A percentile compares a stretch with the other conserved stretches of the same genome.
phyloP scores from a whole-genome alignment of 2,113 vertebrate genomes.

The Microtus oregoni region DNA sequence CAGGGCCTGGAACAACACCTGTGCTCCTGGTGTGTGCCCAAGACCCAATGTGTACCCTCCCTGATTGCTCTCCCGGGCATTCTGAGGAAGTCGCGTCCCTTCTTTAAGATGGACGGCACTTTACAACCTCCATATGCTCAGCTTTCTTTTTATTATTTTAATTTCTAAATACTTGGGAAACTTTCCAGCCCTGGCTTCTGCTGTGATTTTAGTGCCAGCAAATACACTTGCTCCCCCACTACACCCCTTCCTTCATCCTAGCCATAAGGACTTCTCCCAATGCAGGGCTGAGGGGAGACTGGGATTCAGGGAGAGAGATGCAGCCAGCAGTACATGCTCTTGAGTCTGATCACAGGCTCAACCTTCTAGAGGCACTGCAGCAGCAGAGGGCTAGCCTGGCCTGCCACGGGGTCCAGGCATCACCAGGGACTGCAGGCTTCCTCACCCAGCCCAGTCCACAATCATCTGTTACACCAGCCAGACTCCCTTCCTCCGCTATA shows the following conservation, averaged over 20 bases:
- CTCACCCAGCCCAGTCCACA: not conserved
- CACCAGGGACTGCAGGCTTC: not conserved
- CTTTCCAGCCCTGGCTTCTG: conserved; percentile 84
- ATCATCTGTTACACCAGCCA: not conserved
- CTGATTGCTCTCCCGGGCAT: not conserved
- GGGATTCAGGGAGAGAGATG: not conserved
- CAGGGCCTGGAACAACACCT: accelerated
- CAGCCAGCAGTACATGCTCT: not conserved
- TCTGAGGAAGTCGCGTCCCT: conserved; percentile 51
- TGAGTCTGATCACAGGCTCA: not conserved
- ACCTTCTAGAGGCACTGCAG: not conserved
- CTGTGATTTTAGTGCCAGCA: conserved; percentile 67
- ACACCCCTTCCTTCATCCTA: conserved; percentile 39
- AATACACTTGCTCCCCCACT: conserved; percentile 71
- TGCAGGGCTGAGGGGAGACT: not conserved
- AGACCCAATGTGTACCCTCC: accelerated
- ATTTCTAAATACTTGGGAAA: conserved; percentile 81
- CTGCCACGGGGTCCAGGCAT: not conserved
- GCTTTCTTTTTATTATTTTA: conserved; percentile 82
- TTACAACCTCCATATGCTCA: conserved; percentile 86
- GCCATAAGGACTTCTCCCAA: conserved; percentile 61
- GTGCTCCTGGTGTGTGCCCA: accelerated
- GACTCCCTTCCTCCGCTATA: not conserved
- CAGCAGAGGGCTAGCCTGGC: not conserved
- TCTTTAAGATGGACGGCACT: conserved; percentile 76